phyloP scores from a whole-genome alignment of 2,888 invertebrate genomes.

The Ceriagrion tenellum region DNA sequence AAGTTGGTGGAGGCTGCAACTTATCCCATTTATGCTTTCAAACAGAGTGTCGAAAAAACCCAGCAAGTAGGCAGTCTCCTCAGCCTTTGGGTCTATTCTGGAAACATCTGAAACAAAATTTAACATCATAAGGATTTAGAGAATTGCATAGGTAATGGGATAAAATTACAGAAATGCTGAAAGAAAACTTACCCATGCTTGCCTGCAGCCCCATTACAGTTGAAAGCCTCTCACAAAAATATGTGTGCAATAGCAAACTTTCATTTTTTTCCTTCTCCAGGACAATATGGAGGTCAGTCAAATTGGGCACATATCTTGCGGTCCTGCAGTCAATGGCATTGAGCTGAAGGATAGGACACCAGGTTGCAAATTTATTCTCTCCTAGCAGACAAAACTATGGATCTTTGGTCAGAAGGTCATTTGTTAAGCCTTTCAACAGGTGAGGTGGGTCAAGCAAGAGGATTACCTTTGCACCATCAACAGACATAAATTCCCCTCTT shows the following conservation, averaged over 20 bases:
- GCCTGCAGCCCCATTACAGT: neutral
- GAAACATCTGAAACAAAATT: neutral
- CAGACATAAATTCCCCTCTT: neutral
- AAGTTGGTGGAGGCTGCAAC: neutral
- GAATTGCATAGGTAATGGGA: neutral
- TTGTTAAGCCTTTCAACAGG: conserved; percentile 25
- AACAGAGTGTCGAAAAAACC: neutral
- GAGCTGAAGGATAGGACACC: neutral
- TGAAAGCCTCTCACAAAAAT: neutral
- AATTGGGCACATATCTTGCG: neutral
- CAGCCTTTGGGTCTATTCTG: neutral
- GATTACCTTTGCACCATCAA: neutral
- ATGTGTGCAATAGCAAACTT: no score
- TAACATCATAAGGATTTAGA: neutral
- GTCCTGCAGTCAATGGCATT: conserved; percentile 1
- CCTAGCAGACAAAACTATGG: neutral
- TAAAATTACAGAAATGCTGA: neutral
- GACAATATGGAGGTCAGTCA: neutral
- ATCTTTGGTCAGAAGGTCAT: neutral
- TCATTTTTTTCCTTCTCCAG: no score
- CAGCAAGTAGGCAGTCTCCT: neutral
- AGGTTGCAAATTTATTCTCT: neutral
- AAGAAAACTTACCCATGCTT: neutral
- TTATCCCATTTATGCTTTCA: neutral
- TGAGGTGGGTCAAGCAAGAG: neutral